Percentiles rank a stretch among this genome's conserved stretches.
phyloP scores from a whole-genome alignment of 2,797 vertebrate genomes.

The Sebastes kiyomatsui region DNA sequence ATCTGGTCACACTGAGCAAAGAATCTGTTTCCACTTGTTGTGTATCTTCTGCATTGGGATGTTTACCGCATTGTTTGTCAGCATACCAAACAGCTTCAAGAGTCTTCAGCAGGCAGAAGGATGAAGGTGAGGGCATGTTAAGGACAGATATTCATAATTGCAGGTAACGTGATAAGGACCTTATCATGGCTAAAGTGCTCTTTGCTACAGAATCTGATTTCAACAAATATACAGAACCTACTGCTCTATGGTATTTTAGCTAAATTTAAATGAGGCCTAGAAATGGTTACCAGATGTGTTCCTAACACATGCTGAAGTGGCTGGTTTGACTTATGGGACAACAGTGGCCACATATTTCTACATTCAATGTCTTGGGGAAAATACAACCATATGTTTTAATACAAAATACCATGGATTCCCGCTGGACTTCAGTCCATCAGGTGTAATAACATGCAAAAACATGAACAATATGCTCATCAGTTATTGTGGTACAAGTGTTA shows the following conservation, averaged over 20 bases:
- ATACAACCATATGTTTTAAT: constrained; percentile 16
- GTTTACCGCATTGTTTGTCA: constrained; percentile 59
- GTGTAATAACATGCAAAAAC: neutral
- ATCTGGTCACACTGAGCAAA: constrained; percentile 45
- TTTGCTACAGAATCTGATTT: constrained; percentile 26
- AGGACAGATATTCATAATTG: neutral
- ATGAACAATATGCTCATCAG: neutral
- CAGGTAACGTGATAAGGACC: neutral
- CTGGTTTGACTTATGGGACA: constrained; percentile 45
- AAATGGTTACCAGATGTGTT: constrained; percentile 77
- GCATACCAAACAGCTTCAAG: constrained; percentile 21
- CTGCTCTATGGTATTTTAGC: constrained; percentile 55
- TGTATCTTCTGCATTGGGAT: constrained; percentile 34
- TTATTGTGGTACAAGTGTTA: neutral
- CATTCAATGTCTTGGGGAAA: constrained; percentile 19
- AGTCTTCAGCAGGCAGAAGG: neutral
- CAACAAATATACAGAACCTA: constrained; percentile 30
- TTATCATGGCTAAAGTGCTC: neutral
- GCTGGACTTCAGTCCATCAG: neutral
- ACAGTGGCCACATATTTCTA: constrained; percentile 39
- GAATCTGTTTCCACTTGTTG: constrained; percentile 54
- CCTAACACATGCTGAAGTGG: constrained; percentile 51
- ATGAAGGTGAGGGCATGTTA: constrained; percentile 5
- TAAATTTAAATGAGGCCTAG: constrained; percentile 54
- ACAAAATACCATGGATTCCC: neutral